Base-by-base conservation (phyloP, 2,113 vertebrate species). In the Chloropsis hardwickii region DNA sequence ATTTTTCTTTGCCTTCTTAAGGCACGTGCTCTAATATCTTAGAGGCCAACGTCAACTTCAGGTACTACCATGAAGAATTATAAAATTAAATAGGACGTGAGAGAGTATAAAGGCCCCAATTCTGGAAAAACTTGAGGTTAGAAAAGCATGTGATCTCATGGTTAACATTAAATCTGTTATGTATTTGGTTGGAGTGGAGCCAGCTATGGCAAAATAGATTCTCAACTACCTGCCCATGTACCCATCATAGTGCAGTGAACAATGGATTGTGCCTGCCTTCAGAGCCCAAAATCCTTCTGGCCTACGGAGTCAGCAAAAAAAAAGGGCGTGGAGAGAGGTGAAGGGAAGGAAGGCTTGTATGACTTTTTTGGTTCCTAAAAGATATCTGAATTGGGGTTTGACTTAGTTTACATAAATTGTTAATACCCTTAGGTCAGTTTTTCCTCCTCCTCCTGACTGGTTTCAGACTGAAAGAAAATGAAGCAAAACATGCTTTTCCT, bases 41-140 rank as follows among this genome's bases (percentile, higher is more conserved):
- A 0, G 3, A 85, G 51, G 76, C 81, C 85, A 96, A 96, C 92
- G 71, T 96, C 93, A 95, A 73, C 90, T 80, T 76, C 47, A 90
- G 82, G 51, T 93, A 62, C 67, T 88, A 77, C 81, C 48, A 31
- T 70, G 56, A 95, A 94, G 50, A 87, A 93, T 92, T 94, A 66
- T 45, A 77, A 88, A 94, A 78, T 60, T 79, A 95, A 76, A 79
- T 90, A 60, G 90, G 86, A 83, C 47, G 6, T 74, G 88, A 91
- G 47, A 73, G 54, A 53, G 39, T 35, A 45, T 62, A 67, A 94
- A 93, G 47, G 40, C 35, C 61, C 5, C 27, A 62, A 4, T 92
- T 95, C 87, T 83, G 60, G 56, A 70, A 85, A 47, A 71, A 70
- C 48, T 67, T 73, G 45, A 94, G 50, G 27, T 70, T 85, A 86